Conservation (phyloP, 2,113 vertebrate genomes). For the Percina caprodes region DNA sequence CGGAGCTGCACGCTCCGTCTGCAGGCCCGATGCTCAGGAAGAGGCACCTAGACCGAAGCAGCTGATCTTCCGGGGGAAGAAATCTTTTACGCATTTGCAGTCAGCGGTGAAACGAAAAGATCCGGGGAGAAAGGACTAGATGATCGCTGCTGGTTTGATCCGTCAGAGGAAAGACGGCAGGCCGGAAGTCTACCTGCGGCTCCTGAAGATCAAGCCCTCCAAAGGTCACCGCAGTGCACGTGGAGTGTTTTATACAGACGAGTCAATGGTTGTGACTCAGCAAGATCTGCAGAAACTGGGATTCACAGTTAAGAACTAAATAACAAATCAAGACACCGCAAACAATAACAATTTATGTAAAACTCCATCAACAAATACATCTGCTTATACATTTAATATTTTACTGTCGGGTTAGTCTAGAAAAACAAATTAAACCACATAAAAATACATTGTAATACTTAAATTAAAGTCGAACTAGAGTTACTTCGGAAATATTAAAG, state of each 20-base stretch:
- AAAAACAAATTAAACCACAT: neutral
- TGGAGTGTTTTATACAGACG: neutral
- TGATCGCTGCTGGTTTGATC: neutral
- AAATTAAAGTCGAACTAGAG: too few relatives aligned
- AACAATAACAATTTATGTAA: neutral
- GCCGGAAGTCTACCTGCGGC: constrained; percentile 10
- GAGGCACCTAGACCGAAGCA: neutral
- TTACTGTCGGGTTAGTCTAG: neutral
- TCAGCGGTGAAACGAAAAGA: neutral
- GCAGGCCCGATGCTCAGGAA: neutral
- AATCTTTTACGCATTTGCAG: constrained; percentile 5
- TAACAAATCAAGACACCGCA: neutral
- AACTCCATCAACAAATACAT: neutral
- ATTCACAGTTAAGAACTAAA: neutral
- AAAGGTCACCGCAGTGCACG: constrained; percentile 5
- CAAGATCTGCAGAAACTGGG: neutral
- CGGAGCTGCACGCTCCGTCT: neutral
- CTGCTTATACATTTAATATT: neutral
- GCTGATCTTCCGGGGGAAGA: neutral
- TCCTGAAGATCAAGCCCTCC: neutral
- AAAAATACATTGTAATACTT: neutral
- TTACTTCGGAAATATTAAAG: too few relatives aligned
- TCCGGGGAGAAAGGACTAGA: neutral
- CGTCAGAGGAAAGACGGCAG: neutral
- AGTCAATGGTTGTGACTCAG: too few relatives aligned